These are phyloP conservation scores for Entomyzon cyanotis DNA, from an alignment of 2,113 vertebrate species.

Conservation along the genomic window DNA sequence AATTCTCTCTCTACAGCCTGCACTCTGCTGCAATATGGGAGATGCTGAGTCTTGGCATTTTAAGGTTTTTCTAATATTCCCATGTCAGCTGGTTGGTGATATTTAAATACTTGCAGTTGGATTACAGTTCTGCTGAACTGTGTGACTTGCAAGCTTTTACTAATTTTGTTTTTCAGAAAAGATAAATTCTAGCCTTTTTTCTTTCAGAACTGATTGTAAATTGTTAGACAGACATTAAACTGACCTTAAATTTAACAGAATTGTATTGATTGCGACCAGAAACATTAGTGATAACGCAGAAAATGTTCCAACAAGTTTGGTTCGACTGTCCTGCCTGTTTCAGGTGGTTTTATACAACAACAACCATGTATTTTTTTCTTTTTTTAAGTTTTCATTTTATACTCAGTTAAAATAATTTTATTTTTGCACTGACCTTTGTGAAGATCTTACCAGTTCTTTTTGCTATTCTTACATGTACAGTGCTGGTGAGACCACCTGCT, in stretches of 20 bases:
- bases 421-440: background rate
- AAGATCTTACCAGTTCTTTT: background rate
- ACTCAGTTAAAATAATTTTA: background rate
- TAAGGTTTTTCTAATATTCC: slow-evolving; percentile 52
- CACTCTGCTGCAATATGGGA: slow-evolving; percentile 31
- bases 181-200: background rate
- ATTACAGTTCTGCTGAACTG: slow-evolving; percentile 45
- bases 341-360: background rate
- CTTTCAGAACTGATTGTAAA: background rate
- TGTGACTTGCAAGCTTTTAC: background rate
- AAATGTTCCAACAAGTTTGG: background rate
- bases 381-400: background rate
- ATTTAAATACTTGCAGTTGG: slow-evolving; percentile 57
- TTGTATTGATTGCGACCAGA: background rate
- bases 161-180: slow-evolving; percentile 13
- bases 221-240: background rate
- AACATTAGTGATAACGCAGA: background rate
- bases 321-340: background rate
- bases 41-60: slow-evolving; percentile 63
- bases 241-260: background rate
- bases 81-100: slow-evolving; percentile 31
- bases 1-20: slow-evolving; percentile 44
- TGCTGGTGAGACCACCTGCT: background rate
- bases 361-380: background rate
- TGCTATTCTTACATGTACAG: background rate